A percentile compares a stretch with the other conserved stretches of the same genome.
Evolutionary conservation across 2,797 vertebrate species (phyloP).

Genomic region (Setipinna tenuifilis): DNA sequence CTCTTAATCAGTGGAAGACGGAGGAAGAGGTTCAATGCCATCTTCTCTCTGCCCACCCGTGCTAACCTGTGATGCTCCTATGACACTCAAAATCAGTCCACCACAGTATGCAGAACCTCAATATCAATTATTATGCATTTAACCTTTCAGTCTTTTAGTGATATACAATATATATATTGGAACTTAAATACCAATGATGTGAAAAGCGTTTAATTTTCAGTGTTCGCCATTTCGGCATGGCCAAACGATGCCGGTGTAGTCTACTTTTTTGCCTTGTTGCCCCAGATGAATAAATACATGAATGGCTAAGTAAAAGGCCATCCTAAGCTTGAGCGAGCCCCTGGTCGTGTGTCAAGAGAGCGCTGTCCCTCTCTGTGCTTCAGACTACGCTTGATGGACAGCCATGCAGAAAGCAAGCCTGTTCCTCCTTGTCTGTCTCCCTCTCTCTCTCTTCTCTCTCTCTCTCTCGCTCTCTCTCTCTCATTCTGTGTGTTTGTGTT

Average conservation of each 20-base stretch:
- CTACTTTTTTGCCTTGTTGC: not conserved
- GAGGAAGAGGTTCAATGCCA: not conserved
- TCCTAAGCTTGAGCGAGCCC: constrained; percentile 10
- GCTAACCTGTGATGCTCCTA: no score
- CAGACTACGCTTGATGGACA: constrained; percentile 37
- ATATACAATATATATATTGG: no score
- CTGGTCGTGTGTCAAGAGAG: constrained; percentile 14
- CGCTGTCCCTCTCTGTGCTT: not conserved
- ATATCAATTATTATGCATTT: no score
- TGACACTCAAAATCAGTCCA: no score
- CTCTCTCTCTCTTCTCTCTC: not conserved
- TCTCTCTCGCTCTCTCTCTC: not conserved
- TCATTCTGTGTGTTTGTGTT: no score
- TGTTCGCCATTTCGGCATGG: not conserved
- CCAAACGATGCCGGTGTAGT: not conserved
- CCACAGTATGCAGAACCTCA: no score
- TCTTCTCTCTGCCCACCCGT: not conserved
- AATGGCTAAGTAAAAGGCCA: constrained; percentile 19
- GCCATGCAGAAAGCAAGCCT: constrained; percentile 26
- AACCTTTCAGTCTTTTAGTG: no score
- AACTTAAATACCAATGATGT: no score
- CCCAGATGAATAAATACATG: constrained; percentile 26
- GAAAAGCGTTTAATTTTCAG: not conserved
- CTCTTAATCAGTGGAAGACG: not conserved
- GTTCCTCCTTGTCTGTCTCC: not conserved